Base-by-base conservation (phyloP, 2,797 vertebrate genomes). In the Eleutherodactylus coqui region DNA sequence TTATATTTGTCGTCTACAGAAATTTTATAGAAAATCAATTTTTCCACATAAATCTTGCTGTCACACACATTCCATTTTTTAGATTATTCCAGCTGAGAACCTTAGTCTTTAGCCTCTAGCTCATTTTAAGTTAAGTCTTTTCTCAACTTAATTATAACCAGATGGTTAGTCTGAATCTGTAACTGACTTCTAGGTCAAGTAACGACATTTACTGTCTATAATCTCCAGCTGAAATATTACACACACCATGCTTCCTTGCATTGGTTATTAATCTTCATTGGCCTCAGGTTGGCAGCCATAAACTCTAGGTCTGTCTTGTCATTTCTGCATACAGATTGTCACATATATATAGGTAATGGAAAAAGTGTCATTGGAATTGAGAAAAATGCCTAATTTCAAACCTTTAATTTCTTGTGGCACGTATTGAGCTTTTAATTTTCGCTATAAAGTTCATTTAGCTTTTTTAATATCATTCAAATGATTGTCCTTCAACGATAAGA, bases 181-280 rank as follows among this genome's bases (percentile, higher is more conserved):
- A 76, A 82, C 55, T 86, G 49, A 82, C 85, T 83, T 87, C 73
- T 87, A 83, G 85, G 80, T 83, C 85, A 87, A 83, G 14, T 69
- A 87, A 82, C 34, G 79, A 83, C 80, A 83, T 87, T 79, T 83
- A 83, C 85, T 87, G 80, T 87, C 75, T 87, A 83, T 87, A 79
- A 83, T 83, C 73, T 76, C 70, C 85, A 58, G 73, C 47, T 83
- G 51, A 87, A 83, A 87, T 87, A 87, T 83, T 87, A 83, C 51
- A 55, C 75, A 83, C 80, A 83, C 64, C 60, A 49, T 58, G 49
- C 62, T 79, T 70, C 29, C 64, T 78, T 87, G 73, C 73, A 29
- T 87, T 87, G 73, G 62, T 83, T 87, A 87, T 83, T 87, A 77
- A 87, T 87, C 85, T 87, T 87, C 85, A 83, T 87, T 87, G 85